These are phyloP conservation scores for Vireo altiloquus DNA, from an alignment of 2,113 vertebrate species.

Conservation along the genomic window DNA sequence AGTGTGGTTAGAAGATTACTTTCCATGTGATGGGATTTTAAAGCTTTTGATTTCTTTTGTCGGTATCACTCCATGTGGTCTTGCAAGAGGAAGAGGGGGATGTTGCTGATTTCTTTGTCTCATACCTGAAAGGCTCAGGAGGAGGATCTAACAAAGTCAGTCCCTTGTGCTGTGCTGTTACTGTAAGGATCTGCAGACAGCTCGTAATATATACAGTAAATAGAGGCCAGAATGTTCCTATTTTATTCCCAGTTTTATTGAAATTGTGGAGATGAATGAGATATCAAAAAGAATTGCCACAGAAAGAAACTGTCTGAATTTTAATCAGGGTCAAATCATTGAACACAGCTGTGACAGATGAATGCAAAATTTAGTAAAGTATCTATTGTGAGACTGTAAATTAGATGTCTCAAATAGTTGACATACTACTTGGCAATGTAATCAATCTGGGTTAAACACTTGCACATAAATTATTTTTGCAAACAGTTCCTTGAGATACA, in stretches of 20 bases:
- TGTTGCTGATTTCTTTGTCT: not conserved
- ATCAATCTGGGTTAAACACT: constrained; percentile 15
- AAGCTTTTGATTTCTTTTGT: constrained; percentile 20
- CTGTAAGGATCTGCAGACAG: not conserved
- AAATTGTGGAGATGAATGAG: constrained; percentile 7
- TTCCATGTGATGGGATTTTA: not conserved
- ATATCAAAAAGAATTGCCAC: not conserved
- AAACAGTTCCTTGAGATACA: not conserved
- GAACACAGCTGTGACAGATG: constrained; percentile 23
- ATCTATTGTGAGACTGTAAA: constrained; percentile 15
- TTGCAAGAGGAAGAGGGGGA: not conserved
- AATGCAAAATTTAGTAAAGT: constrained; percentile 28
- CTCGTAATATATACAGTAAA: not conserved
- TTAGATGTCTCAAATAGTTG: constrained; percentile 5
- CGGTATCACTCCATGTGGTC: not conserved
- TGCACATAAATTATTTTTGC: constrained; percentile 14
- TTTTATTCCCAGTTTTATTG: not conserved
- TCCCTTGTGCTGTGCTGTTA: not conserved
- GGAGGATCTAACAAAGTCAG: not conserved
- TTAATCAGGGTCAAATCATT: constrained; percentile 29
- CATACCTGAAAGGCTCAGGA: not conserved
- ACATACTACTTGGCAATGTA: not conserved
- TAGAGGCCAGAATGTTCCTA: not conserved
- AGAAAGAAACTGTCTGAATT: not conserved
- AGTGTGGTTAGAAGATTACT: not conserved